These are phyloP conservation scores for Andrena chrysosceles DNA, from an alignment of 2,888 invertebrate genomes.

Conservation along the genomic window DNA sequence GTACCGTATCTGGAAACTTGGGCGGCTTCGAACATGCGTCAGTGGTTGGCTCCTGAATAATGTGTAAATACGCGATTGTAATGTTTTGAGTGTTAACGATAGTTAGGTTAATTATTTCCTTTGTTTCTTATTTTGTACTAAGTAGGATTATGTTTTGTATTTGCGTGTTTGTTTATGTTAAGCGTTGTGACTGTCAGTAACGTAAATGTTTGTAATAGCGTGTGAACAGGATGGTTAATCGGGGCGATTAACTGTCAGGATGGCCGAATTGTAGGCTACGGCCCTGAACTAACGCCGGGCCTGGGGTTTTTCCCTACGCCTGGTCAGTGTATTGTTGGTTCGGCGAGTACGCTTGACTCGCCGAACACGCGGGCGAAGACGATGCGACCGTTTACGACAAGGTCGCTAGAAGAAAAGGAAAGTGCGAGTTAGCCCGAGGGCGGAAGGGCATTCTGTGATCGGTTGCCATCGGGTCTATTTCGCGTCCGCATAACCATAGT, in stretches of 20 bases:
- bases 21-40: slow-evolving; percentile 1
- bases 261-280: not conserved
- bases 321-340: too few species aligned
- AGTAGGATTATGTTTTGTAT: not conserved
- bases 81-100: not conserved
- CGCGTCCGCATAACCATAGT: too few species aligned
- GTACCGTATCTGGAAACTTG: not conserved
- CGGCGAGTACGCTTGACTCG: too few species aligned
- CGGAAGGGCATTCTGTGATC: too few species aligned
- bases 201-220: not conserved
- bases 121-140: not conserved
- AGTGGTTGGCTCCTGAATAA: not conserved
- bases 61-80: not conserved
- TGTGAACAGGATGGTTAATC: not conserved
- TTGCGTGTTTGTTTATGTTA: not conserved
- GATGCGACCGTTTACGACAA: too few species aligned
- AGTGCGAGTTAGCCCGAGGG: too few species aligned
- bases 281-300: too few species aligned
- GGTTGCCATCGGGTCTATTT: too few species aligned
- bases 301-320: too few species aligned
- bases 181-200: not conserved
- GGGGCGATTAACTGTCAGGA: not conserved
- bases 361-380: too few species aligned
- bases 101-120: not conserved
- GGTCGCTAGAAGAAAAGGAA: too few species aligned